Conservation (phyloP, 2,797 vertebrate species). For the Eremophila alpestris region DNA sequence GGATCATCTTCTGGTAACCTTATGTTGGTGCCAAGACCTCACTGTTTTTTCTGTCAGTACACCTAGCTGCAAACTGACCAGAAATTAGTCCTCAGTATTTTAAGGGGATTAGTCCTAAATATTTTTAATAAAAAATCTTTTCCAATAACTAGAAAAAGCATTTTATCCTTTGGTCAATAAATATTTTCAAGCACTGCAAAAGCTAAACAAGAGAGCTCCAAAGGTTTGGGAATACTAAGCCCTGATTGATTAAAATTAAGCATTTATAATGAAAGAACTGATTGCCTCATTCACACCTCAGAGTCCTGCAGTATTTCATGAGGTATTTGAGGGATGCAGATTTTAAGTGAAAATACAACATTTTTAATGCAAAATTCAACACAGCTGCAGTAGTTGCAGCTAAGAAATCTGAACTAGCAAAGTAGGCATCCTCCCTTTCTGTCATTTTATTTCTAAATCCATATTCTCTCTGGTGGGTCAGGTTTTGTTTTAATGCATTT, state of each 20-base stretch:
- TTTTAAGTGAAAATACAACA: background rate
- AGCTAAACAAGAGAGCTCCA: background rate
- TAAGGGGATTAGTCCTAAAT: background rate
- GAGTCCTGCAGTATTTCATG: conserved; percentile 10
- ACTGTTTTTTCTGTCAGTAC: background rate
- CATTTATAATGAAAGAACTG: background rate
- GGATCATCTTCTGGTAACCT: background rate
- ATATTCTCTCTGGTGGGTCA: background rate
- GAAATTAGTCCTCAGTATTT: background rate
- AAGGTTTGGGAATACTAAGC: background rate
- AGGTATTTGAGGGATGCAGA: background rate
- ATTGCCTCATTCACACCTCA: background rate
- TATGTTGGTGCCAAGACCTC: rapidly evolving
- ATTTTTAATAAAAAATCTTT: background rate
- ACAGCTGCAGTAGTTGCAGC: background rate
- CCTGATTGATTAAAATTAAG: conserved; percentile 18
- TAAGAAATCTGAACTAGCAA: background rate
- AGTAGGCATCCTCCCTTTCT: background rate
- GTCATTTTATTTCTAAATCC: conserved; percentile 10
- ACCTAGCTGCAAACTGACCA: background rate
- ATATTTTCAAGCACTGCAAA: background rate
- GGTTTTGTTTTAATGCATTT: background rate
- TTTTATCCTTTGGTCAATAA: background rate
- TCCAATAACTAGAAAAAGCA: background rate
- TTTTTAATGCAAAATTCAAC: background rate